Conservation (phyloP, 2,113 vertebrate species). For the Cryptomyrus ogoouensis region DNA sequence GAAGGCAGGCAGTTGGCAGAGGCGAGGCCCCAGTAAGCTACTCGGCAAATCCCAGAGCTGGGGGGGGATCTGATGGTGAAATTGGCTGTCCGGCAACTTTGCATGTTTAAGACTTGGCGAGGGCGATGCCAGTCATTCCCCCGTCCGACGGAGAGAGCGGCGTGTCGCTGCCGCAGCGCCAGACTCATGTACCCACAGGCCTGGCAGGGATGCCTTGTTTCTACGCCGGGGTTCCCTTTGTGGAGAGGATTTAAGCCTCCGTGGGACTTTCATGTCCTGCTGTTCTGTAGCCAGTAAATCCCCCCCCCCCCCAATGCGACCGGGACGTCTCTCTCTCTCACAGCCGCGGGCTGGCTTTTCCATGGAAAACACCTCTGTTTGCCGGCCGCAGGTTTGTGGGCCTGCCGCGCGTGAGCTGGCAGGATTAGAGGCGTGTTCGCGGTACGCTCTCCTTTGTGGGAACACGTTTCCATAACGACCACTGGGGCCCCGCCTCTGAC, state of each 20-base stretch:
- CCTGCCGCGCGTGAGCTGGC: not conserved
- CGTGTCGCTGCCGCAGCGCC: not conserved
- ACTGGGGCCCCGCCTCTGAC: not conserved
- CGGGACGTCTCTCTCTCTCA: not conserved
- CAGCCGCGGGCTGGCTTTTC: constrained; percentile 7
- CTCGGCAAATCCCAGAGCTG: constrained; percentile 5
- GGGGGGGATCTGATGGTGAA: constrained; percentile 27
- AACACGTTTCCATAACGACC: not conserved
- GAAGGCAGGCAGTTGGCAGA: constrained; percentile 20
- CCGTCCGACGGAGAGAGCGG: not conserved
- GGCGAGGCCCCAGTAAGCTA: not conserved
- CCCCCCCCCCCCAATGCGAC: constrained; percentile 6
- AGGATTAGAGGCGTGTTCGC: not conserved
- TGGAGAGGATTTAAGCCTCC: constrained; percentile 22
- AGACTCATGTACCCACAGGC: not conserved
- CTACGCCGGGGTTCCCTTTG: constrained; percentile 31
- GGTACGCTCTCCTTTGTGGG: not conserved
- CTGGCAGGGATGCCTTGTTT: constrained; percentile 6
- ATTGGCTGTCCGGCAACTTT: constrained; percentile 29
- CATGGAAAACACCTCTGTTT: constrained; percentile 14
- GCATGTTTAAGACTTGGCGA: constrained; percentile 28
- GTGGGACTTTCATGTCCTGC: constrained; percentile 29
- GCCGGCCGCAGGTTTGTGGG: not conserved
- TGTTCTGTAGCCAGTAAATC: constrained; percentile 25
- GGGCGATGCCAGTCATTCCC: not conserved